These are phyloP conservation scores for Drosophila eugracilis DNA, from an alignment of 1,140 invertebrate species.

Conservation along the genomic window DNA sequence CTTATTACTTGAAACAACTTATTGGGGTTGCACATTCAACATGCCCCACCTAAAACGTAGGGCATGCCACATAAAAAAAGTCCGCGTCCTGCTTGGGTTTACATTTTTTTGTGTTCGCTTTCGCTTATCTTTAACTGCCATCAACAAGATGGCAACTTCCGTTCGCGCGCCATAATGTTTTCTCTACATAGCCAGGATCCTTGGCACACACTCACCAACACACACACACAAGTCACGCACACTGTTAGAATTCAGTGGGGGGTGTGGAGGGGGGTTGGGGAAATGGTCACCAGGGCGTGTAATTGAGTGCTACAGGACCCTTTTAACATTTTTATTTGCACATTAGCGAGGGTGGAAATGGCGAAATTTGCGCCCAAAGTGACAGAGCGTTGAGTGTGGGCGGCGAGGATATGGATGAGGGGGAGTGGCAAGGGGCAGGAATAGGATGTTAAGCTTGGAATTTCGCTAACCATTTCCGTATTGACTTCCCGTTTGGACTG, in stretches of 20 bases:
- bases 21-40: neutral
- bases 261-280: slow-evolving; percentile 39
- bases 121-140: slow-evolving; percentile 84
- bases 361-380: slow-evolving; percentile 82
- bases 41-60: slow-evolving; percentile 8
- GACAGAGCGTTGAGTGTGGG: slow-evolving; percentile 80
- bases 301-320: slow-evolving; percentile 85
- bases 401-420: slow-evolving; percentile 24
- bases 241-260: slow-evolving; percentile 10
- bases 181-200: slow-evolving; percentile 67
- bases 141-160: slow-evolving; percentile 85
- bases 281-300: slow-evolving; percentile 85
- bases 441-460: neutral
- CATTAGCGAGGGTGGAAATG: slow-evolving; percentile 84
- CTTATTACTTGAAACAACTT: too few relatives aligned
- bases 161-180: slow-evolving; percentile 84
- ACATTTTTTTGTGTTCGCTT: slow-evolving; percentile 44
- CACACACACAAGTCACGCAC: slow-evolving; percentile 67
- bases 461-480: slow-evolving; percentile 45
- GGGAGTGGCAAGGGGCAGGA: neutral
- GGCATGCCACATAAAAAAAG: slow-evolving; percentile 41
- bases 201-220: slow-evolving; percentile 33
- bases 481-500: slow-evolving; percentile 68
- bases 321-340: slow-evolving; percentile 85
- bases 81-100: slow-evolving; percentile 41